Conservation (phyloP, 2,888 invertebrate genomes). For the Furcula furcula region DNA sequence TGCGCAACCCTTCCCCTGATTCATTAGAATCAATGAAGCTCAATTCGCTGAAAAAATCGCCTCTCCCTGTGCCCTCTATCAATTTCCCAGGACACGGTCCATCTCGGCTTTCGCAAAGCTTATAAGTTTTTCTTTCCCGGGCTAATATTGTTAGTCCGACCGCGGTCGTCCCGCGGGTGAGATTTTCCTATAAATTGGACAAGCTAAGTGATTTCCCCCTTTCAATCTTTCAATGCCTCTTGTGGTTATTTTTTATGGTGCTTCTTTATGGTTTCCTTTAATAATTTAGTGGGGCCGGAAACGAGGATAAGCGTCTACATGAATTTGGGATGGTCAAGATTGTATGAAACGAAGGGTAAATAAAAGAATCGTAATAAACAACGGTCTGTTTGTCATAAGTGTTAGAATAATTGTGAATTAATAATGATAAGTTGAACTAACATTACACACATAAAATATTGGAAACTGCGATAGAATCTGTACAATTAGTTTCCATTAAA, state of each 20-base stretch:
- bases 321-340: no score
- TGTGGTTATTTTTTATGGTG: slow-evolving; percentile 62
- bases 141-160: slow-evolving; percentile 78
- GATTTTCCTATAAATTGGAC: slow-evolving; percentile 76
- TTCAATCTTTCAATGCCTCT: slow-evolving; percentile 78
- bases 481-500: no score
- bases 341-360: no score
- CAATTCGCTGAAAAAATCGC: slow-evolving; percentile 25
- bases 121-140: slow-evolving; percentile 62
- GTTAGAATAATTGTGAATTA: no score
- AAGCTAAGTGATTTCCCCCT: slow-evolving; percentile 76
- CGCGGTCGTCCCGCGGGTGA: slow-evolving; percentile 72
- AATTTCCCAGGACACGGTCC: slow-evolving; percentile 1
- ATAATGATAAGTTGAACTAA: no score
- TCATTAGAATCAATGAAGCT: slow-evolving; percentile 3
- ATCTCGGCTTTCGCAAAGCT: slow-evolving; percentile 26
- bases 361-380: no score
- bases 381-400: no score
- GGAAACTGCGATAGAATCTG: no score
- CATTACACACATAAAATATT: no score
- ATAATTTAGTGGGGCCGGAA: slow-evolving; percentile 48
- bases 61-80: slow-evolving; percentile 4
- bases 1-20: slow-evolving; percentile 1
- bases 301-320: no score
- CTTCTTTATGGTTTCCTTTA: slow-evolving; percentile 42